Conservation (phyloP, 2,888 invertebrate species). For the Polia nebulosa region DNA sequence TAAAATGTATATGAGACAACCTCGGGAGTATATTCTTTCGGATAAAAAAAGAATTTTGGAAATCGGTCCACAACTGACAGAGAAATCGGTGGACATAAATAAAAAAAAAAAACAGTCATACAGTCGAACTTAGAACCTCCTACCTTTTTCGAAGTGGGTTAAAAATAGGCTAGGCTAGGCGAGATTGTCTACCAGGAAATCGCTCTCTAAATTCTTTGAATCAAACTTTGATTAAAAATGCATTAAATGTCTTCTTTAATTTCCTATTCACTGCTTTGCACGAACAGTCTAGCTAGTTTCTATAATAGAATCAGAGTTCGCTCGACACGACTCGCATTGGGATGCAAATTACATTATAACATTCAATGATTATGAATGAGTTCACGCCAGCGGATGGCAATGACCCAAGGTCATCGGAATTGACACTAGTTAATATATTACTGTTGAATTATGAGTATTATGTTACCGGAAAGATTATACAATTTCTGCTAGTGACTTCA, state of each 20-base stretch:
- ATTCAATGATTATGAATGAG: constrained; percentile 76
- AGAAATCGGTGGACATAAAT: no score
- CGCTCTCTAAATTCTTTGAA: not conserved
- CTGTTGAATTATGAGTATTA: constrained; percentile 40
- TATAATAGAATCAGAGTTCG: constrained; percentile 70
- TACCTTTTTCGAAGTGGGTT: no score
- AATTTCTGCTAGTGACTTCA: constrained; percentile 18
- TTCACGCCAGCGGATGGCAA: constrained; percentile 72
- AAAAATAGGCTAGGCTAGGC: no score
- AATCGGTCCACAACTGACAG: no score
- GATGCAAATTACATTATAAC: constrained; percentile 79
- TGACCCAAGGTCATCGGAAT: constrained; percentile 73
- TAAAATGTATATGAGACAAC: no score
- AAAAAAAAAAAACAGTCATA: no score
- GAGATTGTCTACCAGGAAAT: no score
- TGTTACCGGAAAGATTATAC: constrained; percentile 25
- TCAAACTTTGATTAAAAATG: no score
- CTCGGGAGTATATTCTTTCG: no score
- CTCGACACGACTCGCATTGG: constrained; percentile 70
- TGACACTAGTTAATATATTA: constrained; percentile 63
- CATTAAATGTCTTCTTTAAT: constrained; percentile 40
- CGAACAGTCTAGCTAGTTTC: constrained; percentile 39
- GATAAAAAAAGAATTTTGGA: no score
- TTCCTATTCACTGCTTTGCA: constrained; percentile 25
- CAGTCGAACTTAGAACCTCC: no score